Evolutionary conservation across 2,113 vertebrate species (phyloP).

Genomic region (Thalassarche chlororhynchos): DNA sequence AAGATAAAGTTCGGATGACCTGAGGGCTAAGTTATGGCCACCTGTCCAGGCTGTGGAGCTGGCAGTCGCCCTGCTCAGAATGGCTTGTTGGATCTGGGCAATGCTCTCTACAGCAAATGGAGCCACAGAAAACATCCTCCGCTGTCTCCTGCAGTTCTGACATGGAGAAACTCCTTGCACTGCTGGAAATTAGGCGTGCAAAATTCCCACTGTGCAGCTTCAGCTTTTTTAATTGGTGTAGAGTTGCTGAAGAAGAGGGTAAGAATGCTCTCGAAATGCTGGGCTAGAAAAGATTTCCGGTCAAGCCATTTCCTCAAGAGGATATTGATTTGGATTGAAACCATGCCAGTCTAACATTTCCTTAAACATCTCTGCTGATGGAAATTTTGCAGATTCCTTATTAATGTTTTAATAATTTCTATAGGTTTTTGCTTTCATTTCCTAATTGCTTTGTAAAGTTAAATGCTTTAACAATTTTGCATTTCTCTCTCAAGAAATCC

Average conservation of each 20-base stretch:
- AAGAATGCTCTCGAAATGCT: neutral
- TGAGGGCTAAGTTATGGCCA: accelerated
- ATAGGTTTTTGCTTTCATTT: neutral
- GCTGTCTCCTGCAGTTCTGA: neutral
- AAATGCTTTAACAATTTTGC: neutral
- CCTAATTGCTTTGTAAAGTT: neutral
- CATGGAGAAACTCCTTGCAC: neutral
- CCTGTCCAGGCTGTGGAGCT: neutral
- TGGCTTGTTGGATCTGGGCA: neutral
- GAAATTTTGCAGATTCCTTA: neutral
- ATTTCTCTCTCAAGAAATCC: neutral
- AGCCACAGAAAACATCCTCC: neutral
- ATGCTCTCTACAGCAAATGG: neutral
- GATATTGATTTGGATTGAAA: neutral
- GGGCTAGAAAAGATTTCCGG: neutral
- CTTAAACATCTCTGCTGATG: neutral
- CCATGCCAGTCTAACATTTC: neutral
- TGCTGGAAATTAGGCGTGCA: neutral
- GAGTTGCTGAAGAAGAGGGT: neutral
- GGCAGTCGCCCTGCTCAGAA: neutral
- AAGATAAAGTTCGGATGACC: neutral
- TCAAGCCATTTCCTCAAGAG: neutral
- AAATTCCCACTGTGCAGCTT: neutral
- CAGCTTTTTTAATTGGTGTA: neutral
- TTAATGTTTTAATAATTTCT: neutral